Base-by-base conservation (phyloP, 2,113 vertebrate species). In the Tenrec ecaudatus region DNA sequence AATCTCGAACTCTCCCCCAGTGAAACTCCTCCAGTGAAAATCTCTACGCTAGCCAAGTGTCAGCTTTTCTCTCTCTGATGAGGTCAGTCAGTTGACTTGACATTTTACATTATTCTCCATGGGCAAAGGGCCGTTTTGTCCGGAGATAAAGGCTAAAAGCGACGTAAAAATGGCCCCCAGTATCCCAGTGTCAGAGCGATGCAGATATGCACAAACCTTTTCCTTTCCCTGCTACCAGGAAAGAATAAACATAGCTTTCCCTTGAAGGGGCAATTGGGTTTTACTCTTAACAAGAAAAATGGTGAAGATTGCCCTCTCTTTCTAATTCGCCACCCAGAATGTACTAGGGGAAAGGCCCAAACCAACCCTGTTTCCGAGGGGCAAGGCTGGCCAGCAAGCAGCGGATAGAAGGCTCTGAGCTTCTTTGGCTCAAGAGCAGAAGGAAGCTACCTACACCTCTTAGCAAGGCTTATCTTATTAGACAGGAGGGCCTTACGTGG, bases 191-290 rank as follows among this genome's bases (percentile, higher is more conserved):
- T n/a, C 60, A 29, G 62, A 38, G 25, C 31, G 16, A 73, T 4
- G 3, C 12, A 0, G 6, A 23, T 1, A 7, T 10, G 1, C 1
- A 27, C 23, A 14, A 33, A 33, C 29, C 11, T 77, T 64, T 25
- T 2, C 20, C 27, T 38, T 77, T 76, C 38, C 36, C 78, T 77
- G 57, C 33, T 27, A 4, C 80, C 79, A 3, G 29, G 79, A 80
- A 40, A 33, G 16, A 19, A 3, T 20, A 43, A 43, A 85, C 62
- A 29, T n/a, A 23, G 29, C 23, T 80, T 36, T 7, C 36, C 68
- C 31, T 88, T 90, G 38, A 27, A 43, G 38, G 25, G 53, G 77
- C 31, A 7, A 66, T 88, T 22, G 1, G 1, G 22, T 82, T 88
- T 71, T 64, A 84, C 15, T 62, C 23, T 64, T 77, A 75, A 43